Percentiles rank a stretch among this genome's conserved stretches.
These are phyloP conservation scores for Peromyscus californicus DNA, from an alignment of 2,113 vertebrate species.

Conservation along the genomic window DNA sequence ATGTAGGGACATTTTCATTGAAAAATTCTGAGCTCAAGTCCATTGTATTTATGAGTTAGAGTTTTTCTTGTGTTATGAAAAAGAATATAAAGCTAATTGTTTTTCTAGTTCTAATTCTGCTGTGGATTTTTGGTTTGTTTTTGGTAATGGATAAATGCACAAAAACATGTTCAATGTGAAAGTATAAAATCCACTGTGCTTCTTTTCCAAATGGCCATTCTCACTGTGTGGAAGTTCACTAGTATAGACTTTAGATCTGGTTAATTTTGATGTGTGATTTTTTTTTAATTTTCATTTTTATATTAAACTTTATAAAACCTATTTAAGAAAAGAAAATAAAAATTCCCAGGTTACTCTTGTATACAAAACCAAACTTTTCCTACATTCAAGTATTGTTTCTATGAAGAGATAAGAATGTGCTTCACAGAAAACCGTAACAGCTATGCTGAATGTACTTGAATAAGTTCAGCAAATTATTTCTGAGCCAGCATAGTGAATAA, in stretches of 20 bases:
- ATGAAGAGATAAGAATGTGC: background rate
- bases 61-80: background rate
- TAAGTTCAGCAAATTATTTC: background rate
- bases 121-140: background rate
- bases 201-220: too few relatives aligned
- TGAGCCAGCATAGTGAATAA: background rate
- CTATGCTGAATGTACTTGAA: background rate
- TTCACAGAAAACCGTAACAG: constrained; percentile 1
- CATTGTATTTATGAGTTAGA: background rate
- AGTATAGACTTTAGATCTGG: background rate
- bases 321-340: background rate
- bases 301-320: background rate
- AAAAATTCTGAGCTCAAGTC: background rate
- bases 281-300: background rate
- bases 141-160: background rate
- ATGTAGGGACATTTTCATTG: constrained; percentile 5
- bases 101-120: background rate
- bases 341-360: constrained; percentile 2
- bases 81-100: background rate
- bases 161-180: background rate
- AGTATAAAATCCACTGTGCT: background rate
- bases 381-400: background rate
- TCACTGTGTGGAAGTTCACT: background rate
- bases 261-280: background rate
- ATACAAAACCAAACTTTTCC: constrained; percentile 11